phyloP scores from a whole-genome alignment of 2,113 vertebrate species.

The Struthio camelus region DNA sequence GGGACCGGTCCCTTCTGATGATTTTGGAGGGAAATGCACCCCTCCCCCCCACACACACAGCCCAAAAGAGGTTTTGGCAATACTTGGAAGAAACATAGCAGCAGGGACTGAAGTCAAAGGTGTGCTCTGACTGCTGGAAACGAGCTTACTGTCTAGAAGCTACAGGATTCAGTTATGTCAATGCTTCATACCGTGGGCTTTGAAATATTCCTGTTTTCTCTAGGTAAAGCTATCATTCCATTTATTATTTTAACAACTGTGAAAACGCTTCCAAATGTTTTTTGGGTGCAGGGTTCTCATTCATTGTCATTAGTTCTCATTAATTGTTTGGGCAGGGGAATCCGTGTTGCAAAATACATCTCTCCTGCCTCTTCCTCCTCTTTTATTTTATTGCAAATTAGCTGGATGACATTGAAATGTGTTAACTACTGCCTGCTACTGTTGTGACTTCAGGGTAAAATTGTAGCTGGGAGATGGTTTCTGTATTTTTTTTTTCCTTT shows the following conservation, averaged over 20 bases:
- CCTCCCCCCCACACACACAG: too few relatives aligned
- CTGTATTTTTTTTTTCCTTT: neutral
- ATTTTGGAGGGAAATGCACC: too few relatives aligned
- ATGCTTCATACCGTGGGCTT: neutral
- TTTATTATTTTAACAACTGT: neutral
- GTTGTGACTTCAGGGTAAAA: neutral
- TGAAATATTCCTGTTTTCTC: neutral
- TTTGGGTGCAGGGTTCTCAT: neutral
- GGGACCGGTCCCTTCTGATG: neutral
- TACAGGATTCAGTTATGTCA: neutral
- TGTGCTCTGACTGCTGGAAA: neutral
- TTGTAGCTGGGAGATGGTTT: neutral
- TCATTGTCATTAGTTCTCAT: neutral
- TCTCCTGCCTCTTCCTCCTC: neutral
- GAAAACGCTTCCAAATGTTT: neutral
- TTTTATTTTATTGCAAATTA: neutral
- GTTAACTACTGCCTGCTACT: neutral
- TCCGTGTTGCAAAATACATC: rapidly evolving
- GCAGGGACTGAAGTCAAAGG: neutral
- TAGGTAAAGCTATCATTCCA: neutral
- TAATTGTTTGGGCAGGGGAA: neutral
- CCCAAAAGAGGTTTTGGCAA: neutral
- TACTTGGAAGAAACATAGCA: neutral
- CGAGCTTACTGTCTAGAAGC: neutral
- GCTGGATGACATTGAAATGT: neutral